phyloP scores from a whole-genome alignment of 1,140 invertebrate genomes.

The Halyomorpha halys region DNA sequence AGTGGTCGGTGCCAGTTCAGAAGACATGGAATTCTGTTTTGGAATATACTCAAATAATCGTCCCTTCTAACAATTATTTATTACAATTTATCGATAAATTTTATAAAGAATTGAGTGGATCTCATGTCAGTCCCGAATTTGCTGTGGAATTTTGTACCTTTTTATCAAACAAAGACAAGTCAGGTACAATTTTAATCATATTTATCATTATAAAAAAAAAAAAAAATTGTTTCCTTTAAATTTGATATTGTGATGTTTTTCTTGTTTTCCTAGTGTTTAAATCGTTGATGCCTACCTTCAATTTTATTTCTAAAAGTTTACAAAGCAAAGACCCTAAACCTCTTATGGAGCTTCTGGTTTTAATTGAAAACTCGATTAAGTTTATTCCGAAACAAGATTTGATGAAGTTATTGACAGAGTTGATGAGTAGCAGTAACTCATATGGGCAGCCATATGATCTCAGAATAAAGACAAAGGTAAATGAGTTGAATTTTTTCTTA shows the following conservation, averaged over 20 bases:
- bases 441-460: constrained; percentile 7
- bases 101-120: neutral
- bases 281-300: constrained; percentile 4
- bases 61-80: neutral
- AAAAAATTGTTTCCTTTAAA: too few relatives aligned
- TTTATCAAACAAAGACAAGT: neutral
- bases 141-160: neutral
- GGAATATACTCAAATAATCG: neutral
- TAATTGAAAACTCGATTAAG: constrained; percentile 1
- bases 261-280: neutral
- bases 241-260: neutral
- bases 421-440: neutral
- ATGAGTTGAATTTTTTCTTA: too few relatives aligned
- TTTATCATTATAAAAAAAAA: neutral
- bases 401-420: constrained; percentile 1
- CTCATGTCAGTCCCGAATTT: neutral
- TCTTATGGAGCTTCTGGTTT: constrained; percentile 13
- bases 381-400: neutral
- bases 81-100: neutral
- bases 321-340: constrained; percentile 15
- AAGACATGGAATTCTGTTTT: constrained; percentile 6
- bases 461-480: constrained; percentile 17
- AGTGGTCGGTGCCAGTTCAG: constrained; percentile 9
- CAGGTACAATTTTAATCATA: neutral
- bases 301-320: constrained; percentile 1